phyloP scores from a whole-genome alignment of 2,113 vertebrate genomes.

The crab-eating macaque (Macaca fascicularis) region T2T-MFA8v1.1 NC_088387.1:121712001-121712500 shows the following conservation, averaged over 20 bases:
- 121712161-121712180: background rate
- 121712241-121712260: background rate
- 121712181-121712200: background rate
- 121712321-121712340: background rate
- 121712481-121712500: too few relatives aligned
- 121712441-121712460: too few relatives aligned
- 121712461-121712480: too few relatives aligned
- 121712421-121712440: too few relatives aligned
- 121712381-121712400: background rate
- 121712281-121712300: background rate
- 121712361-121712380: background rate
- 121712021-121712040: background rate
- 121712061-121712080: too few relatives aligned
- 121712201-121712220: background rate
- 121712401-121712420: too few relatives aligned
- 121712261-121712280: too few relatives aligned
- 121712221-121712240: background rate
- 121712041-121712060: background rate
- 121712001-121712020: too few relatives aligned
- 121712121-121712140: too few relatives aligned
- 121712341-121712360: background rate
- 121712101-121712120: background rate
- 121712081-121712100: background rate
- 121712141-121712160: background rate
- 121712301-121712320: background rate